These are phyloP conservation scores for Ceratosolen fusciceps DNA, from an alignment of 1,140 invertebrate species.

Conservation along the genomic window DNA sequence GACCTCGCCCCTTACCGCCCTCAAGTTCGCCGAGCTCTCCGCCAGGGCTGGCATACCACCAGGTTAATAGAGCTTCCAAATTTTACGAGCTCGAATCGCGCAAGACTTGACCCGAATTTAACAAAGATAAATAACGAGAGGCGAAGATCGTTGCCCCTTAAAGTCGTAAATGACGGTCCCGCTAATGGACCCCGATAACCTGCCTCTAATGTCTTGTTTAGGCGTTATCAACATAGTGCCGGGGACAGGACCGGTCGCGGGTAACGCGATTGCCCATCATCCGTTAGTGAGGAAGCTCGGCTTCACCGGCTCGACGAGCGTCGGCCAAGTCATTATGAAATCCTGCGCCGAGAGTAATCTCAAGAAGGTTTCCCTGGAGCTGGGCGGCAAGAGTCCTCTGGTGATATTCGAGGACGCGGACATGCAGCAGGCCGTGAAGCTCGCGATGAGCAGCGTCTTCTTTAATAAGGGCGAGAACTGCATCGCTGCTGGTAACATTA, in stretches of 20 bases:
- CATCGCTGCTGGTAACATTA: constrained; percentile 84
- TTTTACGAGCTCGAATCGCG: too few species aligned
- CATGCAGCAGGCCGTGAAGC: constrained; percentile 90
- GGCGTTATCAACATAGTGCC: constrained; percentile 94
- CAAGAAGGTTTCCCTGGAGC: constrained; percentile 93
- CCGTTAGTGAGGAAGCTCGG: constrained; percentile 89
- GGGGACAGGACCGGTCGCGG: constrained; percentile 83
- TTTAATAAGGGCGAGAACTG: constrained; percentile 99
- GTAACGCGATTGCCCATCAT: constrained; percentile 90
- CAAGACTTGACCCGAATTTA: too few species aligned
- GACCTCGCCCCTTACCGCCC: constrained; percentile 89
- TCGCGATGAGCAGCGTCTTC: constrained; percentile 93
- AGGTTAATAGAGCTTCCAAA: constrained; percentile 59
- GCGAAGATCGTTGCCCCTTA: too few species aligned
- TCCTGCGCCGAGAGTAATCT: constrained; percentile 91
- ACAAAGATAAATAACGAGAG: too few species aligned
- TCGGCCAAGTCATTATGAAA: constrained; percentile 90
- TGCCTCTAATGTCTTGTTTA: neutral
- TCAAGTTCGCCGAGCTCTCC: constrained; percentile 93
- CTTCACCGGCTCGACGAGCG: constrained; percentile 93
- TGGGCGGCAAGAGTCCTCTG: constrained; percentile 95
- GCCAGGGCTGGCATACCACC: constrained; percentile 90
- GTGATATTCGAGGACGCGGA: constrained; percentile 95
- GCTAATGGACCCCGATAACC: too few species aligned
- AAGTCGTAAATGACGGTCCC: too few species aligned